Conservation (phyloP, 2,888 invertebrate genomes). For the Melanchra persicariae region DNA sequence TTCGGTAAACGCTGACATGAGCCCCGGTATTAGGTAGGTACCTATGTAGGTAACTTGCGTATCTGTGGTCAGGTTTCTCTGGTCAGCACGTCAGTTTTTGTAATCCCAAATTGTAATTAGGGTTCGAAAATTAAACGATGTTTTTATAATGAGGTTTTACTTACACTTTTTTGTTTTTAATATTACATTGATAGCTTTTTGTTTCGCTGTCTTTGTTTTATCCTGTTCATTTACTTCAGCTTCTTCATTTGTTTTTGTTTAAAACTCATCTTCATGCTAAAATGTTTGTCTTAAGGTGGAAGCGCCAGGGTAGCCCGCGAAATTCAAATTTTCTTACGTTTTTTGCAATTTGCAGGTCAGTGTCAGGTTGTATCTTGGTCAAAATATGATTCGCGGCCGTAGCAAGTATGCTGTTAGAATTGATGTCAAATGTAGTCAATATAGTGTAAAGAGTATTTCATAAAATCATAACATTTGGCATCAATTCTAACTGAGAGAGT, state of each 20-base stretch:
- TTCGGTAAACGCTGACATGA: conserved; percentile 65
- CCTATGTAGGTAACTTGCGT: conserved; percentile 13
- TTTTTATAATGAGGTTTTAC: conserved; percentile 36
- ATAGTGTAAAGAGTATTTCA: no score
- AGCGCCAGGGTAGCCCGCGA: no score
- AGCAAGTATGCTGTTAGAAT: no score
- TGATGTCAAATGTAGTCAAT: no score
- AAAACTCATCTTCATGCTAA: conserved; percentile 25
- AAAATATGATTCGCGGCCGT: no score
- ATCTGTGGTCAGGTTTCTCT: conserved; percentile 42
- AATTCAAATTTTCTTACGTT: no score
- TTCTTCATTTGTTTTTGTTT: conserved; percentile 16
- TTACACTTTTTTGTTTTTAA: conserved; percentile 28
- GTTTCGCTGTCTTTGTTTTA: conserved; percentile 16
- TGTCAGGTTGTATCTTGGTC: no score
- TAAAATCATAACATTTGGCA: no score
- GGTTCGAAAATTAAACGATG: conserved; percentile 45
- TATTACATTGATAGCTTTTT: conserved; percentile 21
- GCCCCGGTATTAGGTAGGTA: conserved; percentile 50
- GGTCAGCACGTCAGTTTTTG: conserved; percentile 29
- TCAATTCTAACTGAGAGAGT: no score
- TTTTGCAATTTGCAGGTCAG: no score
- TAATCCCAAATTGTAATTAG: conserved; percentile 46
- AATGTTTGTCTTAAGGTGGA: no score
- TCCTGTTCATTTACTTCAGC: background rate